These are phyloP conservation scores for Eumaeus atala DNA, from an alignment of 1,140 invertebrate species.

Conservation along the genomic window DNA sequence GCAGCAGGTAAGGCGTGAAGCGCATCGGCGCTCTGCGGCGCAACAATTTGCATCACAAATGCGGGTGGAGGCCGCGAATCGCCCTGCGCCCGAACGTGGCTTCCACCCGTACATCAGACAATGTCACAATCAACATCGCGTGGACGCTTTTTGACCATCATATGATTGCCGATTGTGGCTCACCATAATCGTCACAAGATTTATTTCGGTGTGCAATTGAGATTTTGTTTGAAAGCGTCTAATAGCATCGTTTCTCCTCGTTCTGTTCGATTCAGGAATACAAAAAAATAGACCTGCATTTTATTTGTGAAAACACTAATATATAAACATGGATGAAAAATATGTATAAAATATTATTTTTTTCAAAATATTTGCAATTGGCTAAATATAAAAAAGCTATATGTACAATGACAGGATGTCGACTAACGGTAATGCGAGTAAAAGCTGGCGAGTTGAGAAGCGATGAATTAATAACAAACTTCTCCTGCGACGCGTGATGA, in stretches of 20 bases:
- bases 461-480: conserved; percentile 71
- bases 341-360: too few species aligned
- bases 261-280: too few species aligned
- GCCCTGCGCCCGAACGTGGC: conserved; percentile 36
- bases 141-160: conserved; percentile 65
- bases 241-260: too few species aligned
- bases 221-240: neutral
- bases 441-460: conserved; percentile 52
- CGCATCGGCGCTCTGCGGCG: conserved; percentile 37
- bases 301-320: too few species aligned
- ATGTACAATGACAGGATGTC: conserved; percentile 32
- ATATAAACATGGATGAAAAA: too few species aligned
- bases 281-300: too few species aligned
- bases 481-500: conserved; percentile 69
- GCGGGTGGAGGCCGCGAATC: conserved; percentile 49
- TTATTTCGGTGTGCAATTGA: conserved; percentile 22
- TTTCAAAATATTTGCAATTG: too few species aligned
- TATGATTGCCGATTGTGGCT: conserved; percentile 68
- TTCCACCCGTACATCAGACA: conserved; percentile 49
- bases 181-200: conserved; percentile 46
- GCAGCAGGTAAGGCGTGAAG: conserved; percentile 59
- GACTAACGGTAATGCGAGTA: conserved; percentile 45
- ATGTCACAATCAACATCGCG: conserved; percentile 70
- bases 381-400: conserved; percentile 17
- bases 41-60: conserved; percentile 72